phyloP scores from a whole-genome alignment of 2,888 invertebrate species.

The Tetranychus piercei region DNA sequence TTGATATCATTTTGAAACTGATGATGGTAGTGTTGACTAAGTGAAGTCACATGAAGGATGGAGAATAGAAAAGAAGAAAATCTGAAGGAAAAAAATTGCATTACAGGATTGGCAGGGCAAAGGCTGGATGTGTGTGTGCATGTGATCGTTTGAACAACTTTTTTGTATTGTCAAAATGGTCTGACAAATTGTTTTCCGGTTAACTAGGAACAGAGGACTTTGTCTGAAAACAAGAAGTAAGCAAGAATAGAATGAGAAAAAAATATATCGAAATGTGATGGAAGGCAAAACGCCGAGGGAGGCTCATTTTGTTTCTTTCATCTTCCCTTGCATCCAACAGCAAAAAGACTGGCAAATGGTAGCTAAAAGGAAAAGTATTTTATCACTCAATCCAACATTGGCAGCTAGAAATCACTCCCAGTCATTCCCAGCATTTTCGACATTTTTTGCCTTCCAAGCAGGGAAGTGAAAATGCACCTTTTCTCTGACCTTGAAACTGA shows the following conservation, averaged over 20 bases:
- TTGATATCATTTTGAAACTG: background rate
- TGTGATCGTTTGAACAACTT: background rate
- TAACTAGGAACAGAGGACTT: background rate
- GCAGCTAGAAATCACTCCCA: no score
- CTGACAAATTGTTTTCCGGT: conserved; percentile 1
- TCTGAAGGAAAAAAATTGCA: background rate
- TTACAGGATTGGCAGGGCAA: background rate
- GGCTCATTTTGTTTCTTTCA: background rate
- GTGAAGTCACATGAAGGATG: background rate
- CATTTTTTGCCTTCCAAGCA: no score
- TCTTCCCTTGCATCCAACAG: background rate
- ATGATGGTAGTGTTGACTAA: background rate
- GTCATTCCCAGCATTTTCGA: no score
- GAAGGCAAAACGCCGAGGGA: background rate
- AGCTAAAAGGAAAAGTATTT: no score
- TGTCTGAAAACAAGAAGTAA: background rate
- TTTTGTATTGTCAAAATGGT: background rate
- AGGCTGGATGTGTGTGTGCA: no score
- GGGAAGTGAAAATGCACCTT: no score
- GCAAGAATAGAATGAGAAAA: background rate
- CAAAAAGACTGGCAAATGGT: background rate
- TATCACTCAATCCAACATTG: no score
- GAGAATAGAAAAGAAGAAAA: background rate
- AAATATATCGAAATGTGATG: background rate
- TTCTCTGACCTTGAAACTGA: no score